Evolutionary conservation across 2,797 vertebrate species (phyloP), one percentile per base, ranked within the genome.

Genomic region (Sciurus carolinensis): DNA sequence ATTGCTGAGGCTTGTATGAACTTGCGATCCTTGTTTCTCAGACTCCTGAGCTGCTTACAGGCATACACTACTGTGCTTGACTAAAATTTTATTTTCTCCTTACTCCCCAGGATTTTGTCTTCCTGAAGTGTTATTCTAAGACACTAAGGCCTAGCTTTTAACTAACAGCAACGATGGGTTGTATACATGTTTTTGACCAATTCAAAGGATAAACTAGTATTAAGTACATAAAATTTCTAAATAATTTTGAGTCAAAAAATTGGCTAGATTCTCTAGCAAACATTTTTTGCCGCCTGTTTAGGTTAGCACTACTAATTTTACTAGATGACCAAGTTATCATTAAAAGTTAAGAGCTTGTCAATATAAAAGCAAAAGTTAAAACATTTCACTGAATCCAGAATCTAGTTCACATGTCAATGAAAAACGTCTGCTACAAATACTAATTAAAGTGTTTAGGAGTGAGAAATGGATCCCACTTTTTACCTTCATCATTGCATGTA

Each of bases 371-470:
- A 80, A 69, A 66, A 69, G 52, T 18, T 42, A 89, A 92, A 11
- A 30, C 33, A 5, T 36, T 79, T 39, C 62, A 36, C 12, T 89
- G 42, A 96, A 95, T 88, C 82, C 92, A 87, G 81, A 86, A 95
- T 84, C 9, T 86, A 8, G 28, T 89, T 47, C 92, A 87, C 82
- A 87, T 44, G 1, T 86, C 89, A 96, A 83, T 24, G 36, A 76
- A 54, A 95, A 59, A 7, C 69, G 2, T 72, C 9, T 73, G 54
- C 39, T 80, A 79, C 28, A 57, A 50, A 36, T 96, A 33, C 75
- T 89, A 5, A 39, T 72, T 17, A 18, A 92, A 89, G 36, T 0
- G 12, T 30, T 91, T 81, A 95, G 15, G 0, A 91, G 1, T 28
- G 26, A 93, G 73, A 86, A 89, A 72, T 71, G 73, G 95, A 81